These are phyloP conservation scores for Antennarius maculatus DNA, from an alignment of 2,797 vertebrate genomes.

Conservation along the genomic window DNA sequence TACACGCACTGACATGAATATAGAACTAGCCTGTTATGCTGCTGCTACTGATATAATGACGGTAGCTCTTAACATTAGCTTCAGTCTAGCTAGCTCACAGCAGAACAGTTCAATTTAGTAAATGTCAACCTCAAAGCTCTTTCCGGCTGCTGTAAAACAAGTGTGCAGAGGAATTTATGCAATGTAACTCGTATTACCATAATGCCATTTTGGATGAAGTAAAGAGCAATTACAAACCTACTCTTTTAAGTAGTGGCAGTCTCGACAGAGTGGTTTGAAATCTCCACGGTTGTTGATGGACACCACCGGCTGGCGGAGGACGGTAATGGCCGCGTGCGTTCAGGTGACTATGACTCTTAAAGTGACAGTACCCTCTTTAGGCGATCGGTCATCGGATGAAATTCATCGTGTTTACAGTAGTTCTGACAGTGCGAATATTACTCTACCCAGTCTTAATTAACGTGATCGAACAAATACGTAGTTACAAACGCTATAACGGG, in stretches of 20 bases:
- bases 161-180: neutral
- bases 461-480: too few relatives aligned
- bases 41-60: conserved; percentile 25
- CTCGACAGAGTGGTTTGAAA: conserved; percentile 61
- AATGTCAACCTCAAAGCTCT: conserved; percentile 36
- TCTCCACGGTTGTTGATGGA: conserved; percentile 79
- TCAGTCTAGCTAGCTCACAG: conserved; percentile 47
- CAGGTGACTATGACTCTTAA: conserved; percentile 66
- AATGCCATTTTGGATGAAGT: neutral
- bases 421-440: too few relatives aligned
- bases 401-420: too few relatives aligned
- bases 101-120: conserved; percentile 76
- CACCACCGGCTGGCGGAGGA: conserved; percentile 76
- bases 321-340: conserved; percentile 69
- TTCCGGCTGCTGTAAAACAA: neutral
- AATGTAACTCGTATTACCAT: neutral
- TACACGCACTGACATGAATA: neutral
- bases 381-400: too few relatives aligned
- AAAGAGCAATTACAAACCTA: conserved; percentile 61
- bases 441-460: too few relatives aligned
- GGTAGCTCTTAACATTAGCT: conserved; percentile 52
- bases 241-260: conserved; percentile 56
- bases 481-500: too few relatives aligned
- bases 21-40: neutral
- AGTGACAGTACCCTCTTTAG: conserved; percentile 54